Evolutionary conservation across 1,140 invertebrate genomes (phyloP), one percentile per base, ranked within the genome.

Genomic region (Cyclargus thomasi): DNA sequence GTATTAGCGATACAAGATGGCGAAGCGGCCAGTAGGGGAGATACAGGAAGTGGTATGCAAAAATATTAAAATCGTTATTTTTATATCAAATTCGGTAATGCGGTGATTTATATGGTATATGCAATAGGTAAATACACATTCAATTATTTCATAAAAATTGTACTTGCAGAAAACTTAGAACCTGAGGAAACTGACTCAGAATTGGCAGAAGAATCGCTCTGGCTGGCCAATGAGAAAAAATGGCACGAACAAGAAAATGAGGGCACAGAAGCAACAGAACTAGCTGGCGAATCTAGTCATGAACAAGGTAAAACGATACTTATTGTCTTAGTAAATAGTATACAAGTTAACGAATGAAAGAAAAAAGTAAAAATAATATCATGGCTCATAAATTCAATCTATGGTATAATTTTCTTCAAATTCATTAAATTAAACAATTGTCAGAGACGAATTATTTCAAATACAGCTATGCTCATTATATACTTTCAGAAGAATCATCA

Each of bases 241-340:
- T 64, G 71, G 22, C 35, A 53, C 14, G 39, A 59, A 36, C 63
- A 70, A 63, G 67, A 74, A 70, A 64, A 73, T 23, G 64, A 65
- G 2, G 69, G 57, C 11, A 20, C 53, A 0, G 69, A 18, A 21
- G 47, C 64, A 62, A 21, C 66, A 4, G 63, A 74, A 39, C 59
- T 65, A 14, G 36, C 18, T 2, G 53, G 16, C 18, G 53, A 55
- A 55, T 4, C 39, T 14, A 16, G 14, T 47, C 10, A 16, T 47
- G 39, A 47, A 47, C 39, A 47, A 47, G 39, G 39, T 47, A 3
- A 47, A 47, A 35, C 3, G 29, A 35, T n/a, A n/a, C n/a, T n/a
- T n/a, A n/a, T n/a, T n/a, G n/a, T n/a, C n/a, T n/a, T n/a, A n/a
- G n/a, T n/a, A n/a, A n/a, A 23, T 23, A 2, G 23, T 29, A 7